Evolutionary conservation across 2,797 vertebrate genomes (phyloP).

Genomic region (Gouania willdenowi): DNA sequence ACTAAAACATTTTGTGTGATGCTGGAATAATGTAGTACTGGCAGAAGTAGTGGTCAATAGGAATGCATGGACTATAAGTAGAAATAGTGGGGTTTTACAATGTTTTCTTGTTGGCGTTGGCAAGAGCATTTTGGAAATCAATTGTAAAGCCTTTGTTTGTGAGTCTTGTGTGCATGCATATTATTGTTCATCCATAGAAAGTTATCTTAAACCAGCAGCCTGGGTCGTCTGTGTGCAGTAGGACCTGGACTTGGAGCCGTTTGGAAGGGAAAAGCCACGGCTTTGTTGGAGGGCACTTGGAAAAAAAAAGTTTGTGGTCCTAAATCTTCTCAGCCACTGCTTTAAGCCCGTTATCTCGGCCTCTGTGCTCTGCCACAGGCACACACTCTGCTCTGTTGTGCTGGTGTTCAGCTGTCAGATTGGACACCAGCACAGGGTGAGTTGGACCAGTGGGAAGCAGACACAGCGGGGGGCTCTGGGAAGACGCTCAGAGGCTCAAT

Average conservation of each 20-base stretch:
- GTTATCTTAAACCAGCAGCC: background rate
- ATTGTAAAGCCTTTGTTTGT: no score
- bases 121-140: no score
- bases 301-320: slow-evolving; percentile 30
- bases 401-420: slow-evolving; percentile 23
- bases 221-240: background rate
- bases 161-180: background rate
- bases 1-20: no score
- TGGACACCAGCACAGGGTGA: slow-evolving; percentile 8
- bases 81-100: no score
- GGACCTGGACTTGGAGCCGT: slow-evolving; percentile 20
- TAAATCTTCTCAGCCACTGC: slow-evolving; percentile 19
- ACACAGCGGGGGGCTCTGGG: slow-evolving; percentile 15
- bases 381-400: slow-evolving; percentile 23
- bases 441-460: slow-evolving; percentile 8
- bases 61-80: no score
- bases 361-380: slow-evolving; percentile 31
- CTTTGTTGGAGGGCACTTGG: slow-evolving; percentile 21
- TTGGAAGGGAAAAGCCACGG: slow-evolving; percentile 5
- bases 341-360: slow-evolving; percentile 53
- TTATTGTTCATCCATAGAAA: background rate
- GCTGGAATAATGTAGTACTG: no score
- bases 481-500: slow-evolving; percentile 6
- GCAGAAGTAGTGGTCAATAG: no score
- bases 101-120: no score